phyloP scores from a whole-genome alignment of 1,140 invertebrate genomes.

The Ostrea edulis region DNA sequence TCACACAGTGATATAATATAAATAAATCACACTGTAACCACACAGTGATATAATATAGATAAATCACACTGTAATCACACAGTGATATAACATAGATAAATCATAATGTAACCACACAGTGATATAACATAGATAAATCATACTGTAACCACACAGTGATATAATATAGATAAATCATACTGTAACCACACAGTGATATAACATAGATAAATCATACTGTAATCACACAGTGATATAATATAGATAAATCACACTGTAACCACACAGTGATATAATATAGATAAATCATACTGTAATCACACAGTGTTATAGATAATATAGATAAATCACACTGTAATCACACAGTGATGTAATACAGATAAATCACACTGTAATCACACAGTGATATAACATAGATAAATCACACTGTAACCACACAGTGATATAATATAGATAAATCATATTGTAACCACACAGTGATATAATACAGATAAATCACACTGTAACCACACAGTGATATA shows the following conservation, averaged over 20 bases:
- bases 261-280: not conserved
- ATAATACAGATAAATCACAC: not conserved
- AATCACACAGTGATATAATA: not conserved
- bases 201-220: not conserved
- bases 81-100: not conserved
- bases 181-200: not conserved
- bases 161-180: not conserved
- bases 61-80: not conserved
- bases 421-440: not conserved
- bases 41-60: not conserved
- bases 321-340: not conserved
- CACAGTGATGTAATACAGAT: not conserved
- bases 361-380: not conserved
- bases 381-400: not conserved
- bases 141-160: not conserved
- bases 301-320: not conserved
- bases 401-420: not conserved
- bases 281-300: not conserved
- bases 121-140: not conserved
- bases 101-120: not conserved
- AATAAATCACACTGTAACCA: not conserved
- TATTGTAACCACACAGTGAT: not conserved
- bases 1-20: not conserved
- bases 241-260: not conserved
- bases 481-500: not conserved